A percentile compares a stretch with the other conserved stretches of the same genome.
These are phyloP conservation scores for Atherix ibis DNA, from an alignment of 2,888 invertebrate genomes.

Conservation along the genomic window DNA sequence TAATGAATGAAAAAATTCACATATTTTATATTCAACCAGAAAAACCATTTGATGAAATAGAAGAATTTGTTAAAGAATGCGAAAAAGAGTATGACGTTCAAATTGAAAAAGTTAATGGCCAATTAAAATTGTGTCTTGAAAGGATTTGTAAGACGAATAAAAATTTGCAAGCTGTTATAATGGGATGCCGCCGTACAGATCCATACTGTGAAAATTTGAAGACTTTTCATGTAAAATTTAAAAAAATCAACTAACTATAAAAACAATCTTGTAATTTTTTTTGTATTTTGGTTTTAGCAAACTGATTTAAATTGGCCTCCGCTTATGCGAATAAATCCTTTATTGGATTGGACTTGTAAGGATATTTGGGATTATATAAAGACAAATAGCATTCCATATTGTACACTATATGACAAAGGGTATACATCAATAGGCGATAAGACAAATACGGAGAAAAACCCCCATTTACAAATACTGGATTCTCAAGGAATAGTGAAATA, in stretches of 20 bases:
- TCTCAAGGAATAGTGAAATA: slow-evolving; percentile 36
- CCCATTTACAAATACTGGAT: slow-evolving; percentile 40
- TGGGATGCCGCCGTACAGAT: slow-evolving; percentile 85
- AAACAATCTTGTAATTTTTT: slow-evolving; percentile 2
- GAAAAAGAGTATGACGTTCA: slow-evolving; percentile 55
- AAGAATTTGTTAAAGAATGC: slow-evolving; percentile 62
- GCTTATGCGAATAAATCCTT: slow-evolving; percentile 73
- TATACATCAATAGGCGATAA: slow-evolving; percentile 80
- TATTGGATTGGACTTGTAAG: slow-evolving; percentile 82
- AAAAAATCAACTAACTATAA: neutral
- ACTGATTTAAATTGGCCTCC: slow-evolving; percentile 87
- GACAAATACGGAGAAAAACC: slow-evolving; percentile 67
- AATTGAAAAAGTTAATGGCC: slow-evolving; percentile 47
- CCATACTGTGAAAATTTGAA: slow-evolving; percentile 56
- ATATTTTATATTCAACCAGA: slow-evolving; percentile 68
- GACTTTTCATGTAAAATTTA: slow-evolving; percentile 45
- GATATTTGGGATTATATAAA: slow-evolving; percentile 86
- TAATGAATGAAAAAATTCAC: slow-evolving; percentile 29
- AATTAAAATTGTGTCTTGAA: slow-evolving; percentile 55
- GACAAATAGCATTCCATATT: slow-evolving; percentile 69
- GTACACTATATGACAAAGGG: slow-evolving; percentile 77
- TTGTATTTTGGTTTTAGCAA: slow-evolving; percentile 32
- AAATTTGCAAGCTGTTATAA: slow-evolving; percentile 64
- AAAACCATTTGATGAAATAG: slow-evolving; percentile 73
- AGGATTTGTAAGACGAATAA: slow-evolving; percentile 41